These are phyloP conservation scores for Empidonax traillii DNA, from an alignment of 2,113 vertebrate species.

Conservation along the genomic window DNA sequence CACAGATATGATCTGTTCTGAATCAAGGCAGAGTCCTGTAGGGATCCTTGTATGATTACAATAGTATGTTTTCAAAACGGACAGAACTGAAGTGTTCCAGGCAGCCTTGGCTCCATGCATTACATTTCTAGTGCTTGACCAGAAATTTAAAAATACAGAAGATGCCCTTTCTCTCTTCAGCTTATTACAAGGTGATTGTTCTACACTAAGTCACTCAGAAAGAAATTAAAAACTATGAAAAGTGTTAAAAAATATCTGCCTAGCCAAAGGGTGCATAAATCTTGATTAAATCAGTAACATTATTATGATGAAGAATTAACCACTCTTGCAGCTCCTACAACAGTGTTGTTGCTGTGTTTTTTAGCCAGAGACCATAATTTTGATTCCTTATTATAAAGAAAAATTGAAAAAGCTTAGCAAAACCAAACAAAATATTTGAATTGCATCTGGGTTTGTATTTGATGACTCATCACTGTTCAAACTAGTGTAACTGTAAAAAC, in stretches of 20 bases:
- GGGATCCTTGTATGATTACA: neutral
- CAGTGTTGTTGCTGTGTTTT: neutral
- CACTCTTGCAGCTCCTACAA: neutral
- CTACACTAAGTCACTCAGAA: neutral
- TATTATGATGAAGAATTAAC: neutral
- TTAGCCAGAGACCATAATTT: neutral
- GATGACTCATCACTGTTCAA: neutral
- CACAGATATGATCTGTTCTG: neutral
- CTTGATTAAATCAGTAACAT: neutral
- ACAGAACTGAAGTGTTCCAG: neutral
- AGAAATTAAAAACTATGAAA: conserved; percentile 8
- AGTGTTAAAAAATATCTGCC: conserved; percentile 8
- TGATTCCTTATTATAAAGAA: neutral
- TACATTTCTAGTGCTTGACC: neutral
- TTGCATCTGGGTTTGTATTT: neutral
- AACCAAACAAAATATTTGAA: neutral
- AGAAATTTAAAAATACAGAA: neutral
- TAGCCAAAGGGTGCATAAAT: neutral
- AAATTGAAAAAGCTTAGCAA: neutral
- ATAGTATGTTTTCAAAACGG: neutral
- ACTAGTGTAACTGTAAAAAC: neutral
- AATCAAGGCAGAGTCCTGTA: neutral
- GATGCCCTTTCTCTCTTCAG: neutral
- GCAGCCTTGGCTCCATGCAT: neutral
- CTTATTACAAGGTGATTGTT: conserved; percentile 21